Conservation (phyloP, 2,888 invertebrate species). For the Tiphia femorata region DNA sequence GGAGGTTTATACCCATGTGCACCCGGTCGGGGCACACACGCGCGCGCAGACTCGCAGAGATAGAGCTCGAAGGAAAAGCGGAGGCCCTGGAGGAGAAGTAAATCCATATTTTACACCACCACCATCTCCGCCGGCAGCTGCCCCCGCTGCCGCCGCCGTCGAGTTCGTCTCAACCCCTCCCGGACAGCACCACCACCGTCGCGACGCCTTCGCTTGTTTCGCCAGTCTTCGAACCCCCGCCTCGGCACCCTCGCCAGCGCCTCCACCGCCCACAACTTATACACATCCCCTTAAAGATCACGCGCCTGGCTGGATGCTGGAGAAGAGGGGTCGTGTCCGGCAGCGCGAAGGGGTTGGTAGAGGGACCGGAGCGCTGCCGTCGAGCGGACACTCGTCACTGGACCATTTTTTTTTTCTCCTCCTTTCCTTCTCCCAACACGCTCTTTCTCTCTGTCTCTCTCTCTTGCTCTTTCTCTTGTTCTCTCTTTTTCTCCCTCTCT, state of each 20-base stretch:
- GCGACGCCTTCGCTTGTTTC: slow-evolving; percentile 59
- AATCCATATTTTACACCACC: slow-evolving; percentile 68
- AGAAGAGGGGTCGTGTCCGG: slow-evolving; percentile 26
- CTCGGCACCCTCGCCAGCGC: slow-evolving; percentile 28
- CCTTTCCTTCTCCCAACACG: too few species aligned
- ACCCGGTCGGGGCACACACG: slow-evolving; percentile 16
- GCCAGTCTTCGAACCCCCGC: slow-evolving; percentile 37
- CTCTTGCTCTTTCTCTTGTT: background rate
- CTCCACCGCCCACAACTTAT: slow-evolving; percentile 44
- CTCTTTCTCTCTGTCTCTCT: background rate
- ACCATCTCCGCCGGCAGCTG: slow-evolving; percentile 44
- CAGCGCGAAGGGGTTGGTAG: slow-evolving; percentile 34
- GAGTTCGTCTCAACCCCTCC: slow-evolving; percentile 13
- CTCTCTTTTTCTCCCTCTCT: background rate
- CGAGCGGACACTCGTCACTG: slow-evolving; percentile 39
- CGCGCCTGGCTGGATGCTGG: slow-evolving; percentile 29
- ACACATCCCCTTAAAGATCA: slow-evolving; percentile 55
- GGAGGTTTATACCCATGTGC: too few species aligned
- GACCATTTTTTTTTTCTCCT: slow-evolving; percentile 30
- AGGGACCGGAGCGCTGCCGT: slow-evolving; percentile 20
- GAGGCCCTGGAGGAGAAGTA: slow-evolving; percentile 64
- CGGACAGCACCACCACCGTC: slow-evolving; percentile 20
- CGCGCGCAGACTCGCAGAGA: slow-evolving; percentile 34
- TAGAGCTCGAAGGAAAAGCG: slow-evolving; percentile 58
- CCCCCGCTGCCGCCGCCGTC: slow-evolving; percentile 11